Evolutionary conservation across 2,888 invertebrate species (phyloP).

Genomic region (Automeris io): DNA sequence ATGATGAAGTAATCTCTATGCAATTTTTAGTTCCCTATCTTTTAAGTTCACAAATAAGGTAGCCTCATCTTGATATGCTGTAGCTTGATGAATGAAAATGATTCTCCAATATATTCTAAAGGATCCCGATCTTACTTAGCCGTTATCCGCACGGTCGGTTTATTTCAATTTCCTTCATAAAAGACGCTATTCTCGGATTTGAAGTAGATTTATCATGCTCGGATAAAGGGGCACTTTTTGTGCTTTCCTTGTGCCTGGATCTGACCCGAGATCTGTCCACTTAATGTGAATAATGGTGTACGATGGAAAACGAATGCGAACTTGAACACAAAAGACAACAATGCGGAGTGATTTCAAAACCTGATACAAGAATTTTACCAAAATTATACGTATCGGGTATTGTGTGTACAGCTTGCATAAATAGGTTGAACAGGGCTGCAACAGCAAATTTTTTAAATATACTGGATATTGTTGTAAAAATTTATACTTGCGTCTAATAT

Average conservation of each 20-base stretch:
- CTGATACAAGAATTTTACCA: slow-evolving; percentile 67
- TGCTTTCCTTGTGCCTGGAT: slow-evolving; percentile 77
- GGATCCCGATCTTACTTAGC: slow-evolving; percentile 75
- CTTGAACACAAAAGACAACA: slow-evolving; percentile 75
- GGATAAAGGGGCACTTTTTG: slow-evolving; percentile 78
- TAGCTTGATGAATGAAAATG: slow-evolving; percentile 67
- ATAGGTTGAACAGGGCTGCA: slow-evolving; percentile 10
- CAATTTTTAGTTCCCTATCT: background rate
- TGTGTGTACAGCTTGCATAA: slow-evolving; percentile 15
- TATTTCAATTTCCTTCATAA: slow-evolving; percentile 78
- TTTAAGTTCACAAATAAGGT: background rate
- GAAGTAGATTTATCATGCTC: slow-evolving; percentile 78
- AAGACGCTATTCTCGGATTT: slow-evolving; percentile 78
- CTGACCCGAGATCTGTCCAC: slow-evolving; percentile 78
- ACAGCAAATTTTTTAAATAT: slow-evolving; percentile 1
- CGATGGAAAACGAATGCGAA: slow-evolving; percentile 75
- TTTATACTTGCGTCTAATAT: no score
- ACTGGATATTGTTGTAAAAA: no score
- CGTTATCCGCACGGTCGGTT: slow-evolving; percentile 77
- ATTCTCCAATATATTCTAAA: slow-evolving; percentile 72
- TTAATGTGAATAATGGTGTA: slow-evolving; percentile 78
- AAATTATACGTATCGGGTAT: slow-evolving; percentile 56
- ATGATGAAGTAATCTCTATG: no score
- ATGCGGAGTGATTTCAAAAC: slow-evolving; percentile 71
- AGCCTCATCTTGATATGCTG: slow-evolving; percentile 12